Evolutionary conservation across 2,113 vertebrate species (phyloP), one percentile per base, ranked within the genome.

Genomic region (Melozone crissalis): DNA sequence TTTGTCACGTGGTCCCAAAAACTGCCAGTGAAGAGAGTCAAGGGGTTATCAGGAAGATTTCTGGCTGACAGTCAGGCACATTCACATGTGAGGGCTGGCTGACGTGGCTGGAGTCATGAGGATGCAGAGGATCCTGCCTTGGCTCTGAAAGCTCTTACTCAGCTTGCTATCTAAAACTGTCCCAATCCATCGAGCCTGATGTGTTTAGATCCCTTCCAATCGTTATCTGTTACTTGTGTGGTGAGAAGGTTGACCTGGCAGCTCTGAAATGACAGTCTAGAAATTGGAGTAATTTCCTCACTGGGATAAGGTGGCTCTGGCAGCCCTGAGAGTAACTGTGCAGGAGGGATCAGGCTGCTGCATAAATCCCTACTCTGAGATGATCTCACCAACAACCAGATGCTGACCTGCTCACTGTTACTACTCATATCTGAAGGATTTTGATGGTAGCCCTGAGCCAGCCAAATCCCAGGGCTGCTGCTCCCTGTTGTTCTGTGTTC

Each of bases 221-320:
- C 12, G 1, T 94, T 96, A 59, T 78, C 92, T 96, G 87, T 96
- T 96, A 73, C 81, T 76, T 65, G 58, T 49, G 31, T 95, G 68
- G 92, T 93, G 95, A 97, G 97, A 95, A 96, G 95, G 87, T 96
- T 96, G 96, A 93, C 88, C 82, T 97, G 85, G 94, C 95, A 97
- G 92, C 69, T 97, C 95, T 97, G 95, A 97, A 97, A 97, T 96
- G 88, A 95, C 91, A 91, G 76, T 90, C 93, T 89, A 95, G 74
- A 97, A 98, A 97, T 80, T 96, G 86, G 68, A 97, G 91, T 98
- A 96, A 97, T 97, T 97, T 97, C 76, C 92, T 90, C 93, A 72
- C 86, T 95, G 69, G 86, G 80, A 95, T 95, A 93, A 97, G 94
- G 95, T 97, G 93, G 91, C 96, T 96, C 87, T 96, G 91, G 92